Conservation (phyloP, 2,797 vertebrate species). For the Sebastes trivittatus region DNA sequence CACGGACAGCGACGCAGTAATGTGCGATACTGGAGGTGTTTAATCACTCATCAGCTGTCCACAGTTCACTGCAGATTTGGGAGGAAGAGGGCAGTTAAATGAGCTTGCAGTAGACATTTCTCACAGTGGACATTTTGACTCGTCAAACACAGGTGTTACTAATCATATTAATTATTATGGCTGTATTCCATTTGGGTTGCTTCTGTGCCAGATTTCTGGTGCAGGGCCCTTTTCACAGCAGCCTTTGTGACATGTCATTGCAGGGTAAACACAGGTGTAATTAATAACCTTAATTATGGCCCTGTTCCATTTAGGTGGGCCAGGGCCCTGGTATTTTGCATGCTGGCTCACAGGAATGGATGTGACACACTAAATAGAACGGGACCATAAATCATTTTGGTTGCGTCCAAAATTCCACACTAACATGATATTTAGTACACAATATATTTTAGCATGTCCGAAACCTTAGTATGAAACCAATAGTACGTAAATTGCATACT, state of each 20-base stretch:
- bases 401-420: neutral
- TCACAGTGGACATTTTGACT: neutral
- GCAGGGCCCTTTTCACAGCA: neutral
- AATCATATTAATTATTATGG: slow-evolving; percentile 46
- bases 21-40: neutral
- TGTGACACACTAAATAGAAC: neutral
- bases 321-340: neutral
- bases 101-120: neutral
- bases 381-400: neutral
- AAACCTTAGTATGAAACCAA: neutral
- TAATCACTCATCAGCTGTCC: slow-evolving; percentile 23
- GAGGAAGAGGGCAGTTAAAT: neutral
- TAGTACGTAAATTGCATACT: neutral
- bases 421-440: neutral
- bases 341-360: neutral
- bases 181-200: neutral
- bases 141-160: slow-evolving; percentile 34
- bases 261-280: neutral
- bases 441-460: too few relatives aligned
- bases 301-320: neutral
- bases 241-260: neutral
- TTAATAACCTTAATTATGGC: neutral
- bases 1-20: neutral
- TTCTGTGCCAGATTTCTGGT: slow-evolving; percentile 5
- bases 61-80: neutral